phyloP scores from a whole-genome alignment of 2,113 vertebrate genomes.

The Myotis brandtii region DNA sequence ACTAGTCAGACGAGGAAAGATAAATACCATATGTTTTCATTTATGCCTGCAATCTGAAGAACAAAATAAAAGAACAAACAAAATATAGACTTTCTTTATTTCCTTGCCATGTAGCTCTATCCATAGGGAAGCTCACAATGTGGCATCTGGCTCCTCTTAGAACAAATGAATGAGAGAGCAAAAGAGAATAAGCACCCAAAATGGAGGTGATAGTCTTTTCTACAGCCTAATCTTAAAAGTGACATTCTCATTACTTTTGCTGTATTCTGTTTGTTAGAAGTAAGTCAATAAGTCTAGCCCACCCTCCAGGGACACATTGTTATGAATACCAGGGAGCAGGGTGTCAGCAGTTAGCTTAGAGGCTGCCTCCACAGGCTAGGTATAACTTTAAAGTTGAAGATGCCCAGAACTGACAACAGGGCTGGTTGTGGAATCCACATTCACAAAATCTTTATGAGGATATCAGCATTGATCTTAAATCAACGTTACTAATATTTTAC shows the following conservation, averaged over 20 bases:
- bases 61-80: background rate
- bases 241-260: background rate
- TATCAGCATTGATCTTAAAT: slow-evolving; percentile 13
- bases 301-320: background rate
- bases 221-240: background rate
- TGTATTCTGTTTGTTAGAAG: background rate
- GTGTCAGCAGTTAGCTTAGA: background rate
- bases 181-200: background rate
- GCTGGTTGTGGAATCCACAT: background rate
- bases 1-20: background rate
- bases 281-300: background rate
- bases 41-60: background rate
- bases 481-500: background rate
- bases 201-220: background rate
- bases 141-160: background rate
- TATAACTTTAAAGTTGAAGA: background rate
- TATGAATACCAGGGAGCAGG: background rate
- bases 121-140: background rate
- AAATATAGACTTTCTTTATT: background rate
- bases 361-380: background rate
- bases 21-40: background rate
- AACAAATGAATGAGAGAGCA: background rate
- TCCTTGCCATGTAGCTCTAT: background rate
- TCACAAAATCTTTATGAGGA: background rate
- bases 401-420: background rate